Base-by-base conservation (phyloP, 2,888 invertebrate genomes). In the Carcina quercana region DNA sequence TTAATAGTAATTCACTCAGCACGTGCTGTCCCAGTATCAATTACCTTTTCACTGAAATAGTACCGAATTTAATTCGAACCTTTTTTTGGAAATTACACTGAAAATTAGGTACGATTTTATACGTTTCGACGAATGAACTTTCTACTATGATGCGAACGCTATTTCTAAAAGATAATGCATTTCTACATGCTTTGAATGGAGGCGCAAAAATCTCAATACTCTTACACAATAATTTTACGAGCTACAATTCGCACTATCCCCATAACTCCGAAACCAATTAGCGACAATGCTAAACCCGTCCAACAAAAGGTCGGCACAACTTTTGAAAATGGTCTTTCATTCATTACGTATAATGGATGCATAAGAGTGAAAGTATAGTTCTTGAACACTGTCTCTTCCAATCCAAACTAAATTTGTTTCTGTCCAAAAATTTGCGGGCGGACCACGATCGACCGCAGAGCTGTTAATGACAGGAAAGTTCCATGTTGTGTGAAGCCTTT, bases 401-500 rank as follows among this genome's bases (percentile, higher is more conserved):
- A 59, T 63, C 55, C 53, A 53, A 63, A 56, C 50, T 60, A 59
- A 68, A 64, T 67, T 62, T 63, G 53, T 64, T 61, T 62, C 61
- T 55, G 51, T 54, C 53, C 52, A 57, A 64, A 61, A 66, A 53
- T 59, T 61, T 53, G 59, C 60, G 48, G 57, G 50, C 47, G 24
- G 6, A 50, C 49, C 47, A 51, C 50, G 50, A 52, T 46, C 49
- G 53, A 72, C 74, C 74, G 65, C 72, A 69, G 59, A 55, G 49
- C 55, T 49, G 49, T 63, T 79, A 75, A 79, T 76, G 76, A 73
- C 59, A 71, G 65, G 65, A 76, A 76, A 76, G 71, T 68, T 44
- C 50, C 47, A 49, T 54, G 53, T 57, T 54, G 59, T 57, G 62
- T 56, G 47, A 47, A 53, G 40, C 50, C 40, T 48, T 59, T 67